Evolutionary conservation across 2,797 vertebrate species (phyloP).

Genomic region (Heliangelus exortis): DNA sequence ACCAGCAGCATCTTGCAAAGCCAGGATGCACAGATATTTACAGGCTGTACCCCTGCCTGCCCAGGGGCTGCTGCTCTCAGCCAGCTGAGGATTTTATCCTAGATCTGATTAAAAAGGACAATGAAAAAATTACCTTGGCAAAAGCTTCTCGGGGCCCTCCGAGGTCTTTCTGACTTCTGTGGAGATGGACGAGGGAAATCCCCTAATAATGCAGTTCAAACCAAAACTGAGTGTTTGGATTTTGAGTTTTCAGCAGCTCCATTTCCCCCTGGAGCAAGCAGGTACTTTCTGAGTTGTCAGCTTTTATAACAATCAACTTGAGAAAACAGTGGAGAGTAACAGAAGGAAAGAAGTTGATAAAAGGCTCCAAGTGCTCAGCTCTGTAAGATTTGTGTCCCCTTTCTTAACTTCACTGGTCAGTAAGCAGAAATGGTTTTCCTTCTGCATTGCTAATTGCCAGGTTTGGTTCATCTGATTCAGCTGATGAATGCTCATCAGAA

Average conservation of each 20-base stretch:
- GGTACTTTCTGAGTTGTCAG: not conserved
- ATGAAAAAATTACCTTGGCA: rapidly evolving
- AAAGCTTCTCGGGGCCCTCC: not conserved
- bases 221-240: rapidly evolving
- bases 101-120: not conserved
- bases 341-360: not conserved
- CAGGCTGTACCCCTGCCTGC: not conserved
- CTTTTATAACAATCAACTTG: not conserved
- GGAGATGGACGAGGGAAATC: not conserved
- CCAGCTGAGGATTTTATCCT: not conserved
- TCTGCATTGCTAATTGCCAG: not conserved
- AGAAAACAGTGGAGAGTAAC: not conserved
- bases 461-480: not conserved
- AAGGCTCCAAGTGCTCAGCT: not conserved
- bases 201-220: rapidly evolving
- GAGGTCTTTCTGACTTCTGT: not conserved
- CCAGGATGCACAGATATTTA: not conserved
- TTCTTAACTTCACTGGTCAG: not conserved
- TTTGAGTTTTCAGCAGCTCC: not conserved
- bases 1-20: not conserved
- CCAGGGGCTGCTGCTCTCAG: too few relatives aligned
- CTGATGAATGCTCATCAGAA: not conserved
- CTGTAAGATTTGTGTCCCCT: not conserved
- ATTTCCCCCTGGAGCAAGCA: not conserved
- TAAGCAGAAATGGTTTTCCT: not conserved